A percentile compares a stretch with the other conserved stretches of the same genome.
phyloP scores from a whole-genome alignment of 1,140 invertebrate genomes.

The Tigriopus japonicus region DNA sequence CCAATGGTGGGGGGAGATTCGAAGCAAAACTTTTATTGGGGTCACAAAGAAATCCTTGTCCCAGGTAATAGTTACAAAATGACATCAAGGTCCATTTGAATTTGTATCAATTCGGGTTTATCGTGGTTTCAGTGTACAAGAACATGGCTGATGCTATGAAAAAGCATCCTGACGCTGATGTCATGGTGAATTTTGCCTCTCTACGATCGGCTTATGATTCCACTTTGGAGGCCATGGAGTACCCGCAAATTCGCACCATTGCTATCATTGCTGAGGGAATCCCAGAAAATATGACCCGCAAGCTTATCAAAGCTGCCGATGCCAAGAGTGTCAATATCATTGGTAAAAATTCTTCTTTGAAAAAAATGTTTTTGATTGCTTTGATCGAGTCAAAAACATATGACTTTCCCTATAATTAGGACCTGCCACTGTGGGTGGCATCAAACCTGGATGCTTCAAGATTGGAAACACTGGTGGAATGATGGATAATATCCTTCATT shows the following conservation, averaged over 20 bases:
- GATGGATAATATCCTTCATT: conserved; percentile 97
- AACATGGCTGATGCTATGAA: conserved; percentile 91
- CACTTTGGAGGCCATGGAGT: conserved; percentile 78
- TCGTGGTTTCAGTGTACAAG: conserved; percentile 56
- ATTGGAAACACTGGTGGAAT: conserved; percentile 99
- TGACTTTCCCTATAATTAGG: conserved; percentile 31
- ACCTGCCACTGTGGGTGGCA: conserved; percentile 88
- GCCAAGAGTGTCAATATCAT: conserved; percentile 69
- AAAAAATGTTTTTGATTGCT: too few relatives aligned
- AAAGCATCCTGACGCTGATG: conserved; percentile 85
- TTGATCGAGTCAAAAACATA: too few relatives aligned
- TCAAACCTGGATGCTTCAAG: conserved; percentile 98
- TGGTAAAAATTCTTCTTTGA: conserved; percentile 8
- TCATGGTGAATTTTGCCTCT: conserved; percentile 97
- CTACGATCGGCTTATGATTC: conserved; percentile 92
- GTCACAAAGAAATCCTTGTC: conserved; percentile 91
- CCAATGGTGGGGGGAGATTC: conserved; percentile 90
- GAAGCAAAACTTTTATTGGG: conserved; percentile 99
- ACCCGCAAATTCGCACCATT: conserved; percentile 74
- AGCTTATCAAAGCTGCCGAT: conserved; percentile 68
- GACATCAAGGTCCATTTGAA: too few relatives aligned
- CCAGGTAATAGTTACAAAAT: conserved; percentile 35
- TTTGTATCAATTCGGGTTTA: too few relatives aligned
- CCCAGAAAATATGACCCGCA: conserved; percentile 91
- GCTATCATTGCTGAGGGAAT: conserved; percentile 99